Percentiles rank a stretch among this genome's conserved stretches.
phyloP scores from a whole-genome alignment of 2,888 invertebrate species.

The Andrena marginata region DNA sequence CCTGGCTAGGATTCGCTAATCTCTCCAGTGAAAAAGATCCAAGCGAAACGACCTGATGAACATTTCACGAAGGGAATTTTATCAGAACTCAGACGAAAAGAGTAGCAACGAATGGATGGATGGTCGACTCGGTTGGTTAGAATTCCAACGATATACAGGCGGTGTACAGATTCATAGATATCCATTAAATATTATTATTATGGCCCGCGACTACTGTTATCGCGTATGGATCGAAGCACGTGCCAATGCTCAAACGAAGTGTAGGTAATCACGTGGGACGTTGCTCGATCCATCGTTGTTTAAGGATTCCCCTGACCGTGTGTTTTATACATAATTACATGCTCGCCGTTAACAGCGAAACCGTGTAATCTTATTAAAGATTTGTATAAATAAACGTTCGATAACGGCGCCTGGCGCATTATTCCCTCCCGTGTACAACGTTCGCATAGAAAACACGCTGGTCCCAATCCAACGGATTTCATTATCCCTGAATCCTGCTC shows the following conservation, averaged over 20 bases:
- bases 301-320: not conserved
- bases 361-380: conserved; percentile 33
- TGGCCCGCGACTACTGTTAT: not conserved
- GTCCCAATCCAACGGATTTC: not conserved
- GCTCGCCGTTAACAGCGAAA: not conserved
- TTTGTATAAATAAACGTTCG: conserved; percentile 54
- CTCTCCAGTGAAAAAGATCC: not conserved
- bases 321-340: conserved; percentile 36
- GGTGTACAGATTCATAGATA: conserved; percentile 21
- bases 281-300: conserved; percentile 7
- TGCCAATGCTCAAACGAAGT: conserved; percentile 61
- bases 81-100: not conserved
- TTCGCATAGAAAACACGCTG: not conserved
- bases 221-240: conserved; percentile 36
- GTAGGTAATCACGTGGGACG: conserved; percentile 27
- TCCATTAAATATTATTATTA: not conserved
- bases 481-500: no score
- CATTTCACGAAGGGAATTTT: not conserved
- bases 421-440: not conserved
- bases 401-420: not conserved
- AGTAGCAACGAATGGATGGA: not conserved
- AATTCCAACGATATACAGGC: not conserved
- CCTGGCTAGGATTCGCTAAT: conserved; percentile 47
- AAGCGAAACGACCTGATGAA: conserved; percentile 2
- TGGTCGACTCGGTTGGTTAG: not conserved